Evolutionary conservation across 2,888 invertebrate genomes (phyloP).

Genomic region (Entomobrya proxima): DNA sequence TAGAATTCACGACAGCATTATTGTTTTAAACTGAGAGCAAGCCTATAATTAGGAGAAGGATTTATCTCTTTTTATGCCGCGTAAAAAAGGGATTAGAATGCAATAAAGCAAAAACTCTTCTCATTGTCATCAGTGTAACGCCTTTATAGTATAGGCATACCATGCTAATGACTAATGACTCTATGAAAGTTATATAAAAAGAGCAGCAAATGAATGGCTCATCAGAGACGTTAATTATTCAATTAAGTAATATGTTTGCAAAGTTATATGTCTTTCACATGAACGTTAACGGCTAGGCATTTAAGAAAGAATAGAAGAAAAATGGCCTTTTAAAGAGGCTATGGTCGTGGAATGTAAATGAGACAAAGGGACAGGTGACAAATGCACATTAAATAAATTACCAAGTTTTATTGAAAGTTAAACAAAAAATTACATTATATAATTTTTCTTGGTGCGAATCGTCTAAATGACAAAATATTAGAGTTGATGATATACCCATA

Average conservation of each 20-base stretch:
- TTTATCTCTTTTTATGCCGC: background rate
- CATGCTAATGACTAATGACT: background rate
- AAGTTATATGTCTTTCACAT: conserved; percentile 21
- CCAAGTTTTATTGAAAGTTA: conserved; percentile 4
- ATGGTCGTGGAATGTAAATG: conserved; percentile 11
- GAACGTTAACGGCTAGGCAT: background rate
- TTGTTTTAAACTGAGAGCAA: background rate
- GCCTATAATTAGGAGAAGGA: conserved; percentile 9
- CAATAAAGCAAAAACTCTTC: background rate
- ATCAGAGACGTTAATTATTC: conserved; percentile 39
- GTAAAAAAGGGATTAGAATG: background rate
- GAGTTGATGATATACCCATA: background rate
- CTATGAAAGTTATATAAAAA: background rate
- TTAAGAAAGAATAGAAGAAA: conserved; percentile 26
- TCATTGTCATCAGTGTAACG: conserved; percentile 4
- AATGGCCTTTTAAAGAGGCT: conserved; percentile 53
- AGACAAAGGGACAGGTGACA: conserved; percentile 39
- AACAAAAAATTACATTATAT: conserved; percentile 30
- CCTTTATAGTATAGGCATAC: background rate
- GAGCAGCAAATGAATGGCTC: background rate
- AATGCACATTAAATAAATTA: conserved; percentile 48
- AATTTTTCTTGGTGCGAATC: conserved; percentile 28
- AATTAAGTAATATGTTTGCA: conserved; percentile 56
- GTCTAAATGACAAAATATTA: conserved; percentile 15
- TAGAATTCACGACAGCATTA: background rate